Conservation (phyloP, 2,888 invertebrate genomes). For the Tridacna gigas region DNA sequence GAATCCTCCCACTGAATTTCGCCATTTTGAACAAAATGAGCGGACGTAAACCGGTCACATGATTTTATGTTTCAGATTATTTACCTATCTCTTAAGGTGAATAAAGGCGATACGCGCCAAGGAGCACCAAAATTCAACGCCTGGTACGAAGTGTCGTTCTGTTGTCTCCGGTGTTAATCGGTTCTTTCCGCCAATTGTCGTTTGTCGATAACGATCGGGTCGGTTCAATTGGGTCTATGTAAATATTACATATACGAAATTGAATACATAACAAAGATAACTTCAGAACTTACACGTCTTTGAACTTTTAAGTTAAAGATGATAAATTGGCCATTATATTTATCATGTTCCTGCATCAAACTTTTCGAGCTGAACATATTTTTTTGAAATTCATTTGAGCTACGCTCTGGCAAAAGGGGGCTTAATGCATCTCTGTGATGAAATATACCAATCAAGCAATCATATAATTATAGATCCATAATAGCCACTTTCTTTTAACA, state of each 20-base stretch:
- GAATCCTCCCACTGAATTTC: slow-evolving; percentile 21
- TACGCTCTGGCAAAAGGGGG: no score
- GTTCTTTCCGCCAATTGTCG: slow-evolving; percentile 28
- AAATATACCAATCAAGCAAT: no score
- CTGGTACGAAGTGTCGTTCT: slow-evolving; percentile 27
- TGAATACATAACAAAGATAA: no score
- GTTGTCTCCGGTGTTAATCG: slow-evolving; percentile 7
- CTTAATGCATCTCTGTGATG: no score
- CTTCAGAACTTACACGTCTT: no score
- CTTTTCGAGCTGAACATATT: no score
- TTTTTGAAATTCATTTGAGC: no score
- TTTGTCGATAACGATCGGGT: not conserved
- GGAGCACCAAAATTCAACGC: slow-evolving; percentile 28
- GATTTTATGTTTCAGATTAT: slow-evolving; percentile 21
- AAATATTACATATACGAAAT: slow-evolving; percentile 6
- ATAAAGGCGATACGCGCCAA: slow-evolving; percentile 28
- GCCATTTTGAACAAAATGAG: slow-evolving; percentile 26
- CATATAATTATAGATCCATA: no score
- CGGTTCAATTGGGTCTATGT: slow-evolving; percentile 7
- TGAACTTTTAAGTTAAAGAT: no score
- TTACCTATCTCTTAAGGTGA: slow-evolving; percentile 22
- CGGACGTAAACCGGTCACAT: slow-evolving; percentile 11
- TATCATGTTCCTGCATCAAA: no score
- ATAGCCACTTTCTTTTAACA: no score
- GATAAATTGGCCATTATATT: no score